Base-by-base conservation (phyloP, 2,888 invertebrate genomes). In the Drosophila sordidula region DNA sequence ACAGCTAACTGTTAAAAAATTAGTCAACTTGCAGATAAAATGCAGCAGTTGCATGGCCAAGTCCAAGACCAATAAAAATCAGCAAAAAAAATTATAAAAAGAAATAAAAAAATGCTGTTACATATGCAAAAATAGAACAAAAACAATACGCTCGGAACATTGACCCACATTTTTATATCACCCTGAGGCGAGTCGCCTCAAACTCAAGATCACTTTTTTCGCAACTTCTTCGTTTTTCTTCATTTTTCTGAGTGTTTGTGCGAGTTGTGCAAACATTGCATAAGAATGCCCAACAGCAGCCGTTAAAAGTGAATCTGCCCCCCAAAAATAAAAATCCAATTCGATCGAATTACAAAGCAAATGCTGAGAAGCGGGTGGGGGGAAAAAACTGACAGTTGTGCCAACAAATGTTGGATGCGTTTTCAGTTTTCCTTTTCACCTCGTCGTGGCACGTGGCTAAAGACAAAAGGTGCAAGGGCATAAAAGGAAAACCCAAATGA, bases 51-150 rank as follows among this genome's bases (percentile, higher is more conserved):
- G 88, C 86, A 80, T 78, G 87, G 84, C 89, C 90, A 90, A 89
- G 90, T 83, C 89, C 90, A 90, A 90, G 90, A 89, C 75, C 89
- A 81, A 49, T 44, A 65, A 76, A 61, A 65, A 77, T 9, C 29
- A 68, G 74, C 75, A 80, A 80, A 88, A 73, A 57, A 64, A 55
- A 26, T 26, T 22, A 36, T 8, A 25, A 47, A 82, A 75, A 74
- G 69, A 79, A 34, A 34, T 4, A 0, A 11, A 32, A 32, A 32
- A 34, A 34, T 12, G 1, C 77, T 80, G 83, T 84, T 78, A 80
- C 79, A 22, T 72, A 65, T 73, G 87, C 83, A 81, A 54, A 86
- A 72, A 59, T 56, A 46, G 52, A 69, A 61, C 26, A 11, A 63
- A 59, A 41, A 4, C 1, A 9, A 16, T 9, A 16, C 25, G 54